Evolutionary conservation across 1,140 invertebrate species (phyloP), one percentile per base, ranked within the genome.

Genomic region (Gryon sp.): DNA sequence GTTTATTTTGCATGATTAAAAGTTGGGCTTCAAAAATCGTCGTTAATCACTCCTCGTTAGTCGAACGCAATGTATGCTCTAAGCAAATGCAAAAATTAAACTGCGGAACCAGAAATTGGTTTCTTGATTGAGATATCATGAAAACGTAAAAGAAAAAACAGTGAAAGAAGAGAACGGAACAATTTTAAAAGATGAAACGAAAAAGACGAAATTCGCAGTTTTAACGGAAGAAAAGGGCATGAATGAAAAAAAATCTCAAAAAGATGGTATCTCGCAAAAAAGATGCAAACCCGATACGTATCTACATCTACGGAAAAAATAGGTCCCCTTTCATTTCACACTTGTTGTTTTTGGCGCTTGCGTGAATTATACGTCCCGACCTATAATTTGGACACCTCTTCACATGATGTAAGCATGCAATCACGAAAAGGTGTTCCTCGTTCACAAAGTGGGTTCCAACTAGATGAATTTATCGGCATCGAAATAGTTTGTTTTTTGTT

Each of bases 341-440:
- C 43, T 40, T 66, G 6, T 55, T 53, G 46, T 53, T 76, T 82
- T 82, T 82, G 41, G 66, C 79, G 79, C 68, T 73, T 63, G 57
- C 36, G 77, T 79, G 84, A 83, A 85, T 86, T 85, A 85, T 77
- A 83, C 75, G 41, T 57, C 63, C 48, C 78, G 80, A 76, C 80
- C 80, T 86, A 78, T 86, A 86, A 86, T 86, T 86, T 86, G 78
- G 80, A 84, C 82, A 86, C 84, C 85, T 85, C 84, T 86, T 86
- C 81, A 80, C 79, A 75, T 81, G 76, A 60, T 65, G 69, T 83
- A 80, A 86, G 80, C 77, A 81, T 84, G 84, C 83, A 84, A 86
- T 86, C 84, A 85, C 80, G 84, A 82, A 83, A 84, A 84, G 82
- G 80, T 86, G 84, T 86, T 85, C 76, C 81, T 74, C 74, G 73